Evolutionary conservation across 2,888 invertebrate species (phyloP), one percentile per base, ranked within the genome.

Genomic region (Diloba caeruleocephala): DNA sequence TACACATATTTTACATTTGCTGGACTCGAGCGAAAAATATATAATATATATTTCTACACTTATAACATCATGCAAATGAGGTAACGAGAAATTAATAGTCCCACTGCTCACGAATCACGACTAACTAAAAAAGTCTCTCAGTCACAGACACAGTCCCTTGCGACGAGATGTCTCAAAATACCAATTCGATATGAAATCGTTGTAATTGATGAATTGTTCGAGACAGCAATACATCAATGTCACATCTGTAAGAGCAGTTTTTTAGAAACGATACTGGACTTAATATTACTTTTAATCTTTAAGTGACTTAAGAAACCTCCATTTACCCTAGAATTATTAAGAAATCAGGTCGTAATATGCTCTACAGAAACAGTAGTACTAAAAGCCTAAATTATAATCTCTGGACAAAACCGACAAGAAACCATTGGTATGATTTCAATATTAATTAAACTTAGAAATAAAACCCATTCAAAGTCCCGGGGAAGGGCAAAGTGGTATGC

Each of bases 71-170:
- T 1, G 25, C 15, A 62, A 41, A 54, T 41, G 1, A 21, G 43
- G 10, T 31, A 12, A 38, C 17, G 10, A 39, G 26, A n/a, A 34
- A 10, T 15, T 13, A 13, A 29, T 28, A 14, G 31, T 14, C 17
- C 25, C 34, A 39, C 9, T 36, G 13, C 15, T 23, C 23, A 10
- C 23, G 23, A 37, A 17, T 32, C 36, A 44, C 9, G 9, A 25
- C 28, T 26, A 48, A 63, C 26, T 43, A 46, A 42, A 46, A 59
- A 60, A 48, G 48, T 36, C 5, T 39, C 21, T 28, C n/a, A n/a
- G n/a, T 19, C 23, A 14, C 21, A 12, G 17, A 26, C 36, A 5
- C 28, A 42, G 17, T 63, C 64, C 37, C 19, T 10, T 6, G n/a
- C n/a, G n/a, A 29, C 29, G 57, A 7, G 6, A 41, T 43, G 29